Evolutionary conservation across 2,888 invertebrate species (phyloP).

Genomic region (Trisateles emortualis): DNA sequence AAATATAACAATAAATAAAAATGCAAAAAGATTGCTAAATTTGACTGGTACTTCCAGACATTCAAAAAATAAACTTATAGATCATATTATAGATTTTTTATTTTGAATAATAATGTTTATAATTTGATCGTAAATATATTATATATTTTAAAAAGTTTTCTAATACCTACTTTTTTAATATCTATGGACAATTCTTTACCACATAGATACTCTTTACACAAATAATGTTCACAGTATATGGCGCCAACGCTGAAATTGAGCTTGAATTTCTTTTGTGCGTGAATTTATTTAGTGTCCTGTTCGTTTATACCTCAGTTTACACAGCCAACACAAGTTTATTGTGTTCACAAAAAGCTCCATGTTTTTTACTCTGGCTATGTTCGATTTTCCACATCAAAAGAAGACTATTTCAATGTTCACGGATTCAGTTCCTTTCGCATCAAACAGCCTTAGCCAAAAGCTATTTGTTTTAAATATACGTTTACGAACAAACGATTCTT

Average conservation of each 20-base stretch:
- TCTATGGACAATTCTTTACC: neutral
- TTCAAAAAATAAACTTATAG: too few relatives aligned
- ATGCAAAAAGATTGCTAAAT: too few relatives aligned
- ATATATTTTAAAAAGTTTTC: neutral
- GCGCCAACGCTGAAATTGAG: neutral
- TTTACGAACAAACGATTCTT: slow-evolving; percentile 34
- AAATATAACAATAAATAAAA: too few relatives aligned
- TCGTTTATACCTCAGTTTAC: slow-evolving; percentile 3
- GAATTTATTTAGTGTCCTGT: slow-evolving; percentile 10
- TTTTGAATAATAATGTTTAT: neutral
- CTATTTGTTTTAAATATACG: slow-evolving; percentile 49
- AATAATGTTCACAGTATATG: neutral
- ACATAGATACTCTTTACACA: neutral
- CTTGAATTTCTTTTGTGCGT: neutral
- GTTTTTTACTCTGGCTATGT: slow-evolving; percentile 23
- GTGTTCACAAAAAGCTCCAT: slow-evolving; percentile 12
- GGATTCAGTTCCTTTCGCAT: slow-evolving; percentile 29
- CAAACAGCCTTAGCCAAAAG: slow-evolving; percentile 37
- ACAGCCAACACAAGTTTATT: slow-evolving; percentile 10
- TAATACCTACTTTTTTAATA: neutral
- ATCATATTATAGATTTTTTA: too few relatives aligned
- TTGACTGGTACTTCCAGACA: too few relatives aligned
- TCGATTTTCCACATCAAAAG: slow-evolving; percentile 39
- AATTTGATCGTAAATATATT: neutral
- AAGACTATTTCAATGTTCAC: slow-evolving; percentile 24